Conservation (phyloP, 2,113 vertebrate genomes). For the Cochlearius cochlearius region DNA sequence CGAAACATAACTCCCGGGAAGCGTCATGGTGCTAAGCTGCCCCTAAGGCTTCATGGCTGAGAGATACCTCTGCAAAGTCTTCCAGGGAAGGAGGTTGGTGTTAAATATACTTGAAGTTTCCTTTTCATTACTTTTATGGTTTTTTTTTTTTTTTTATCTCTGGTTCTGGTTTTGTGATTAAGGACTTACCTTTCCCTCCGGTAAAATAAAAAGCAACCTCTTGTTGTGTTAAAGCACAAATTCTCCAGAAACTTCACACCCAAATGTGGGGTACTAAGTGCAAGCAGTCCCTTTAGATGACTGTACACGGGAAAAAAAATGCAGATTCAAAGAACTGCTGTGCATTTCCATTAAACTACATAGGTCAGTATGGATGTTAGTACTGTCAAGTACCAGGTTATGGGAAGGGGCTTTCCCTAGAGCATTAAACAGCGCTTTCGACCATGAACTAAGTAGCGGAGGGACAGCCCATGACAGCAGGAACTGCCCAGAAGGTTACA, state of each 20-base stretch:
- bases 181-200: neutral
- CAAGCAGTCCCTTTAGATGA: neutral
- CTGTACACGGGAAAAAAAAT: neutral
- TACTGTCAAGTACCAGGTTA: neutral
- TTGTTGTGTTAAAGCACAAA: neutral
- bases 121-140: neutral
- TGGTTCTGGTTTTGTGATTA: neutral
- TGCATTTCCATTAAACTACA: neutral
- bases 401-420: neutral
- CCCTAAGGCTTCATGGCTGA: neutral
- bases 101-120: neutral
- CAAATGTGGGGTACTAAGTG: neutral
- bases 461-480: neutral
- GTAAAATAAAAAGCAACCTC: neutral
- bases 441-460: neutral
- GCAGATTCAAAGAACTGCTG: neutral
- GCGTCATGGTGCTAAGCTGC: accelerated
- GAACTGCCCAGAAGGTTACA: neutral
- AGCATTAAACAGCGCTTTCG: neutral
- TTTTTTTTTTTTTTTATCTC: neutral
- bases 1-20: neutral
- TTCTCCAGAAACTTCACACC: neutral
- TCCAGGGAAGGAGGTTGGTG: neutral
- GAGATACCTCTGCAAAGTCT: neutral
- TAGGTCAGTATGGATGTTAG: neutral